Evolutionary conservation across 2,797 vertebrate species (phyloP).

Genomic region (Parotocinclus haroldoi): DNA sequence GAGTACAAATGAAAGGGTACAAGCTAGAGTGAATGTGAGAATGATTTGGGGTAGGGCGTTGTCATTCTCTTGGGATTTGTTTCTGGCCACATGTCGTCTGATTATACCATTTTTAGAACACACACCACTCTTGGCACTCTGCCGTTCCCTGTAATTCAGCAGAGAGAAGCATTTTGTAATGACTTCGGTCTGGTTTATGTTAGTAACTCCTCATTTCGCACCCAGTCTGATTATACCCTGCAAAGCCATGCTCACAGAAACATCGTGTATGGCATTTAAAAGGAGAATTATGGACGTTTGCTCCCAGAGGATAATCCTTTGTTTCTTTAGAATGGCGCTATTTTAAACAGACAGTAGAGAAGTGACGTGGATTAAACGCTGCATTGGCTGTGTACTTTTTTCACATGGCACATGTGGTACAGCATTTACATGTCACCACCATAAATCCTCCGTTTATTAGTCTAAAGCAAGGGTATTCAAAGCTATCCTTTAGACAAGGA

Average conservation of each 20-base stretch:
- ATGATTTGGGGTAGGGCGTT: constrained; percentile 12
- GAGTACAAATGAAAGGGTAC: too few relatives aligned
- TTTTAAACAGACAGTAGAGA: constrained; percentile 23
- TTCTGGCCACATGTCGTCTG: constrained; percentile 32
- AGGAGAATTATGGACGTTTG: constrained; percentile 33
- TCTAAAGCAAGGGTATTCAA: not conserved
- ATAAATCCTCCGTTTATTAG: constrained; percentile 7
- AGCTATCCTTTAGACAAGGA: too few relatives aligned
- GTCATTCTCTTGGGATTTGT: constrained; percentile 23
- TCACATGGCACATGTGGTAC: not conserved
- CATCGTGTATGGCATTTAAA: constrained; percentile 15
- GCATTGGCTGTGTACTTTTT: not conserved
- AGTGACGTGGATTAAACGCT: constrained; percentile 19
- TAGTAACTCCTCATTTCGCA: constrained; percentile 56
- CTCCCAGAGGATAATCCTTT: constrained; percentile 28
- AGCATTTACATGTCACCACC: constrained; percentile 6
- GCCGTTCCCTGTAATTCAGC: constrained; percentile 51
- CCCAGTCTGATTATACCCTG: constrained; percentile 29
- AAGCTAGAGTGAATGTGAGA: too few relatives aligned
- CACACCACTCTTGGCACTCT: constrained; percentile 50
- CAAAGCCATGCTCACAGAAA: constrained; percentile 25
- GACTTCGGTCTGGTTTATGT: constrained; percentile 60
- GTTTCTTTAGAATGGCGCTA: constrained; percentile 38
- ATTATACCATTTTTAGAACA: constrained; percentile 48
- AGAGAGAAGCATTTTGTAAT: constrained; percentile 52